Evolutionary conservation across 2,888 invertebrate genomes (phyloP).

Genomic region (Thecocarcelia acutangulata): DNA sequence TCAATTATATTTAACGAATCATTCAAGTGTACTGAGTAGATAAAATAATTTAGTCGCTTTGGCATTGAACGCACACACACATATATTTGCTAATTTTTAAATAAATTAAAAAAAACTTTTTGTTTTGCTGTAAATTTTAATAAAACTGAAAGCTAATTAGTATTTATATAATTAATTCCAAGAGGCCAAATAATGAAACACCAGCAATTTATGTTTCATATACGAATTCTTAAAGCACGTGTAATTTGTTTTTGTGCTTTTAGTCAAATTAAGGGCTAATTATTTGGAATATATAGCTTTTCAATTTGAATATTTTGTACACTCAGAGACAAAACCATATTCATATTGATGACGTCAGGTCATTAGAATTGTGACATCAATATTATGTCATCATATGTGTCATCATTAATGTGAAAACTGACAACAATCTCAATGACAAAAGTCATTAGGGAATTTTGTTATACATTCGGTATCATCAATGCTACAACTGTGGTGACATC

Average conservation of each 20-base stretch:
- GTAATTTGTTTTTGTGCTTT: background rate
- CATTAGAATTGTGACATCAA: no score
- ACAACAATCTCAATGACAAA: no score
- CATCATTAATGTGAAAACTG: no score
- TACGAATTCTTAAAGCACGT: slow-evolving; percentile 14
- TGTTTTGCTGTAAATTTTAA: background rate
- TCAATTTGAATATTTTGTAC: background rate
- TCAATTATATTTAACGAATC: background rate
- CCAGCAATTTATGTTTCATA: slow-evolving; percentile 2
- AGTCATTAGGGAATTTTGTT: no score
- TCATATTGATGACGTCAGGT: no score
- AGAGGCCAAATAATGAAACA: background rate
- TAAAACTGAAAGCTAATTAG: slow-evolving; percentile 55
- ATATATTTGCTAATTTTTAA: background rate
- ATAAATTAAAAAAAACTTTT: slow-evolving; percentile 10
- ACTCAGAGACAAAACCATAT: no score
- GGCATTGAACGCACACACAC: slow-evolving; percentile 15
- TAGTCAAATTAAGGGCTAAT: no score
- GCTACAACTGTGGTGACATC: no score
- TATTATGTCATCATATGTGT: no score
- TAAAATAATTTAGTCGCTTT: slow-evolving; percentile 35
- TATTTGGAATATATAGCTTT: background rate
- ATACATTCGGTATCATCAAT: no score
- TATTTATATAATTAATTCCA: slow-evolving; percentile 6
- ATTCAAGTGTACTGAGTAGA: slow-evolving; percentile 43